Base-by-base conservation (phyloP, 2,888 invertebrate species). In the Microctonus aethiopoides region DNA sequence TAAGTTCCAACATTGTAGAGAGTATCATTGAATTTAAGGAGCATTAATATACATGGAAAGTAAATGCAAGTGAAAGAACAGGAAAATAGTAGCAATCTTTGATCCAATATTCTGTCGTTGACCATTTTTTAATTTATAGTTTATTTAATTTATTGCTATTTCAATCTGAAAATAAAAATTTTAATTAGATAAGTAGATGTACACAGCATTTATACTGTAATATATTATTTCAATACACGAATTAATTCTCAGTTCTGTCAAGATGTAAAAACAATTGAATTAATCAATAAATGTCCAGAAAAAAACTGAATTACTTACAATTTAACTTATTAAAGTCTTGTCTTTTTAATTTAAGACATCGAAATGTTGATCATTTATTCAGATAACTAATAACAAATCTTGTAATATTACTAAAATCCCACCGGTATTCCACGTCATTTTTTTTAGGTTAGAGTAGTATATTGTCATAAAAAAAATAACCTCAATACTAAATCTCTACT, bases 11-110 rank as follows among this genome's bases (percentile, higher is more conserved):
- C 88, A 46, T 89, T 88, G 78, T 91, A 91, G 10, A 92, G 85
- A 65, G 89, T 87, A 26, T 89, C 89, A 75, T 88, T 90, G 78
- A 89, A 89, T 26, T 90, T 88, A 77, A 92, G 85, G 41, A 89
- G 85, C 67, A 89, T 88, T 39, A 91, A 81, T 72, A 91, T 88
- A 71, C 88, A 88, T 2, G 91, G 89, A 75, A 92, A 87, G 80
- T 91, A 92, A 83, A 91, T 88, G 79, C 91, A 91, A 46, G 91
- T 90, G 74, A 91, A 86, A 36, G 89, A 86, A 83, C 89, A 89
- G 41, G 90, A 89, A 76, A 89, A 83, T 29, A 85, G 70, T 64
- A 86, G 72, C 62, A 86, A 71, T 70, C 81, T 79, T 62, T 83
- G 82, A 22, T 76, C 76, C 51, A 75, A 75, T 41, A 77, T 71